A percentile compares a stretch with the other conserved stretches of the same genome.
Evolutionary conservation across 2,888 invertebrate species (phyloP).

Genomic region (Tetragnatha montana): DNA sequence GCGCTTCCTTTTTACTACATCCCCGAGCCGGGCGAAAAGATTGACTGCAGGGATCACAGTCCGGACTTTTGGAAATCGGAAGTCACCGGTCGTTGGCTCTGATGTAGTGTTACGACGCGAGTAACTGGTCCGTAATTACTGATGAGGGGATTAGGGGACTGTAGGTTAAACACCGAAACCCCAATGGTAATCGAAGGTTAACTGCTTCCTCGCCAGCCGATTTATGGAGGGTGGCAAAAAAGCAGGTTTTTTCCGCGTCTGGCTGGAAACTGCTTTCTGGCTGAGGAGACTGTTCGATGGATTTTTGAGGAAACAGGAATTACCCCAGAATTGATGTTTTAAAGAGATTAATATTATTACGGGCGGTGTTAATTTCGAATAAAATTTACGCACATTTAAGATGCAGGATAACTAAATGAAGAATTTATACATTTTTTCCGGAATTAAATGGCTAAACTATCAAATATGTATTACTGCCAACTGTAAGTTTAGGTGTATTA

Average conservation of each 20-base stretch:
- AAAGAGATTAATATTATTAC: conserved; percentile 8
- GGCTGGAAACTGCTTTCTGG: too few species aligned
- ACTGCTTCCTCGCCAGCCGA: conserved; percentile 63
- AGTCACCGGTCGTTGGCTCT: conserved; percentile 66
- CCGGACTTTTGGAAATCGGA: conserved; percentile 69
- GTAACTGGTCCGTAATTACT: conserved; percentile 70
- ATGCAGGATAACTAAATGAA: neutral
- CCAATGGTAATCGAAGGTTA: conserved; percentile 68
- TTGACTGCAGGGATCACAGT: conserved; percentile 70
- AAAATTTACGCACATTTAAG: neutral
- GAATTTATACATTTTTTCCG: too few species aligned
- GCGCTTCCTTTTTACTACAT: conserved; percentile 25
- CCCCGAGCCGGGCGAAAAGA: conserved; percentile 41
- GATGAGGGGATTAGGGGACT: conserved; percentile 68
- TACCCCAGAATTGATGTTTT: too few species aligned
- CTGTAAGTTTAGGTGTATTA: too few species aligned
- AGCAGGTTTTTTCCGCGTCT: too few species aligned
- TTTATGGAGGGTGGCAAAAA: conserved; percentile 45
- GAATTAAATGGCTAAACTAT: too few species aligned
- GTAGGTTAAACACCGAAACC: conserved; percentile 65
- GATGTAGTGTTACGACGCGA: conserved; percentile 61
- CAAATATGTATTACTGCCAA: too few species aligned
- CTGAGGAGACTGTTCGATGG: neutral
- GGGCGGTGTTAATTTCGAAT: neutral
- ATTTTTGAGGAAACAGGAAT: too few species aligned